phyloP scores from a whole-genome alignment of 2,113 vertebrate species.

The Zapornia atra region DNA sequence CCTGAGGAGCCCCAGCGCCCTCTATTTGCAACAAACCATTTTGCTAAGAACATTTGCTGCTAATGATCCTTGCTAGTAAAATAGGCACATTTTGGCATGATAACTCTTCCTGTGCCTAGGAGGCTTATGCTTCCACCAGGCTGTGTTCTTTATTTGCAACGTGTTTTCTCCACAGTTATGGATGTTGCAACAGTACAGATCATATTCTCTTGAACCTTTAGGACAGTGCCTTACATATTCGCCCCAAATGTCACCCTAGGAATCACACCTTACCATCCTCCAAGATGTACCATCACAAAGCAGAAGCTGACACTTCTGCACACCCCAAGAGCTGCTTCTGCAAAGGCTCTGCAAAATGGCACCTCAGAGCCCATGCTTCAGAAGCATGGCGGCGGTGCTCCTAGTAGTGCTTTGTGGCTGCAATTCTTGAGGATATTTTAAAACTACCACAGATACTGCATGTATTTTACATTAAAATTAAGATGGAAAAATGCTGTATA shows the following conservation, averaged over 20 bases:
- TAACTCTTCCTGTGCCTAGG: slow-evolving; percentile 3
- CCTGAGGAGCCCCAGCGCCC: slow-evolving; percentile 54
- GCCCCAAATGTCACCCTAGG: background rate
- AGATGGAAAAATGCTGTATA: background rate
- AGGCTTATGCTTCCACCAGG: background rate
- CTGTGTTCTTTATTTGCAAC: background rate
- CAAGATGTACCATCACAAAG: background rate
- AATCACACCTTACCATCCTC: background rate
- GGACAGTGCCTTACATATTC: background rate
- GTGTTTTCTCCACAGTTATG: background rate
- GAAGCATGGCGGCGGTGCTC: background rate
- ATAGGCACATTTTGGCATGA: slow-evolving; percentile 46
- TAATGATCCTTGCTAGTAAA: slow-evolving; percentile 63
- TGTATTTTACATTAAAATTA: background rate
- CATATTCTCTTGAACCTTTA: background rate
- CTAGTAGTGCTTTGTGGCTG: background rate
- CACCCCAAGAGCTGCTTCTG: background rate
- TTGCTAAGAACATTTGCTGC: slow-evolving; percentile 62
- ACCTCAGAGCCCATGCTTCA: background rate
- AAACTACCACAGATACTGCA: background rate
- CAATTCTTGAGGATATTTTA: background rate
- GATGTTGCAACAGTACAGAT: background rate
- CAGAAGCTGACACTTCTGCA: background rate
- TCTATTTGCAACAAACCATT: slow-evolving; percentile 63
- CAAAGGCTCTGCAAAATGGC: background rate